Percentiles rank a stretch among this genome's conserved stretches.
Conservation (phyloP, 2,113 vertebrate genomes). For the Menura novaehollandiae region DNA sequence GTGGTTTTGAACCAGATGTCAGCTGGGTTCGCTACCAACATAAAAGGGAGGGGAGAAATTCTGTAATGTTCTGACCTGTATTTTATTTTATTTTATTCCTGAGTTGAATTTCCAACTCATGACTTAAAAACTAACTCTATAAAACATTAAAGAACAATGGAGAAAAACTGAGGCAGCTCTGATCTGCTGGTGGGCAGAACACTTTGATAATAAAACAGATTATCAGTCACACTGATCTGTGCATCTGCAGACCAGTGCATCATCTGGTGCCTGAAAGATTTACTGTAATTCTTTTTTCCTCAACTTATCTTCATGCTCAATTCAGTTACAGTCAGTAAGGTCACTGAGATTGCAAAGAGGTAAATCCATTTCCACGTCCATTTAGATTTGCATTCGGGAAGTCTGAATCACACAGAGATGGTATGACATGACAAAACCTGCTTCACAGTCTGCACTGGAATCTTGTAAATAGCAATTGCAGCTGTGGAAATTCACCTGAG, state of each 20-base stretch:
- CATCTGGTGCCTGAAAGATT: background rate
- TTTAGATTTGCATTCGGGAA: background rate
- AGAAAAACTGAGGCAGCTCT: background rate
- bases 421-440: background rate
- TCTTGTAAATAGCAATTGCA: background rate
- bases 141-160: background rate
- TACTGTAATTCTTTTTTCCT: background rate
- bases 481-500: background rate
- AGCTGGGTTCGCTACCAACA: background rate
- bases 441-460: background rate
- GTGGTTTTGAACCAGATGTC: background rate
- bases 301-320: background rate
- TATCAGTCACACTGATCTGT: background rate
- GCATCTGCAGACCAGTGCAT: background rate
- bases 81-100: background rate
- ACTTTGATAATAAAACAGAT: background rate
- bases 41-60: background rate
- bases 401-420: background rate
- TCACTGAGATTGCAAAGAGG: background rate
- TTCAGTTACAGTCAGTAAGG: background rate
- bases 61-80: background rate
- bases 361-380: background rate
- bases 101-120: background rate
- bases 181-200: background rate
- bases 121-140: background rate